A percentile compares a stretch with the other conserved stretches of the same genome.
These are phyloP conservation scores for Prorops nasuta DNA, from an alignment of 1,140 invertebrate genomes.

Conservation along the genomic window DNA sequence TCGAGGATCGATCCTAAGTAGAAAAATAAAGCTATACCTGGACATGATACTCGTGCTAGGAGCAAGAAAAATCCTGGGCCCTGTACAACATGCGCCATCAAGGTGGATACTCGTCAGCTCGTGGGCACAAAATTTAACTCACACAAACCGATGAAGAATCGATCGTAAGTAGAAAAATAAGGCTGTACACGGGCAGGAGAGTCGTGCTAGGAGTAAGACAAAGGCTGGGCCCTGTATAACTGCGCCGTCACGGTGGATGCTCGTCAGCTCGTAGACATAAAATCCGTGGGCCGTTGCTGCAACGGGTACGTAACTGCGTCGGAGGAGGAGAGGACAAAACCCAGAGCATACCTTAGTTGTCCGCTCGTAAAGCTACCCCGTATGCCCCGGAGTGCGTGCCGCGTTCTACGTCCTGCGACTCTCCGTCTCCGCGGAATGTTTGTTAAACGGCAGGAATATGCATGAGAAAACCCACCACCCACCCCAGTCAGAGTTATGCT, in stretches of 20 bases:
- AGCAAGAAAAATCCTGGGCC: conserved; percentile 19
- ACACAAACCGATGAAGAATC: too few relatives aligned
- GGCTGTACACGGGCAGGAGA: conserved; percentile 2
- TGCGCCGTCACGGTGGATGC: conserved; percentile 37
- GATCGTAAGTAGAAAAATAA: too few relatives aligned
- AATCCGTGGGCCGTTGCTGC: conserved; percentile 47
- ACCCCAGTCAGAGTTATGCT: conserved; percentile 44
- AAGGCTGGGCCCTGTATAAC: conserved; percentile 28
- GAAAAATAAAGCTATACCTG: not conserved
- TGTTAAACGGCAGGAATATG: conserved; percentile 49
- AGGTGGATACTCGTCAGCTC: conserved; percentile 30
- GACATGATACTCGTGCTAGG: conserved; percentile 17
- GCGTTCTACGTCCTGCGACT: conserved; percentile 20
- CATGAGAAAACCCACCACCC: conserved; percentile 39
- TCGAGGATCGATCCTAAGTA: too few relatives aligned
- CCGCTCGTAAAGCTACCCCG: conserved; percentile 55
- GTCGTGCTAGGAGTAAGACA: conserved; percentile 15
- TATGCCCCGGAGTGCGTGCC: conserved; percentile 51
- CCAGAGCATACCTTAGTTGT: conserved; percentile 56
- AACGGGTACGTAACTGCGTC: conserved; percentile 29
- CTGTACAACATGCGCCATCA: conserved; percentile 32
- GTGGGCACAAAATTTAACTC: too few relatives aligned
- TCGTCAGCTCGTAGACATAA: conserved; percentile 38
- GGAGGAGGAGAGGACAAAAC: conserved; percentile 28
- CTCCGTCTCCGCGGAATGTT: conserved; percentile 24